Evolutionary conservation across 1,140 invertebrate species (phyloP).

Genomic region (Hyposmocoma kahamanoa): DNA sequence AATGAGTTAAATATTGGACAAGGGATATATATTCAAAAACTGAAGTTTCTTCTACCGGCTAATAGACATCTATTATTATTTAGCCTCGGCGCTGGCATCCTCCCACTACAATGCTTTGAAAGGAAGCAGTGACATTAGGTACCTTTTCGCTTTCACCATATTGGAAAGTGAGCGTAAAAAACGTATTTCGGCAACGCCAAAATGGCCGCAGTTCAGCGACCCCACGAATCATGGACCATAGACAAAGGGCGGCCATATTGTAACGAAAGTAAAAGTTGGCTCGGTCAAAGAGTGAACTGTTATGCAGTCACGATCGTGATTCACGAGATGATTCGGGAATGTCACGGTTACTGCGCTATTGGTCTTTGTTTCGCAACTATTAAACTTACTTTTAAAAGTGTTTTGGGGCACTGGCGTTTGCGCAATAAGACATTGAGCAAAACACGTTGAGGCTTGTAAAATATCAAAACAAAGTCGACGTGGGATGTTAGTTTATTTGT

Average conservation of each 20-base stretch:
- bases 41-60: constrained; percentile 34
- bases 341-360: constrained; percentile 54
- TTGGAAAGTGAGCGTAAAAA: constrained; percentile 73
- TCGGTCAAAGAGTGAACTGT: constrained; percentile 19
- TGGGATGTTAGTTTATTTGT: too few relatives aligned
- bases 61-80: constrained; percentile 47
- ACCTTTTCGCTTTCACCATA: constrained; percentile 72
- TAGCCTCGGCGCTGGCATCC: constrained; percentile 43
- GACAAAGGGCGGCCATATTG: constrained; percentile 60
- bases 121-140: constrained; percentile 69
- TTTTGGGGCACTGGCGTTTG: constrained; percentile 30
- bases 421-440: constrained; percentile 33
- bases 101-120: constrained; percentile 70
- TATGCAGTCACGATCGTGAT: constrained; percentile 55
- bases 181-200: constrained; percentile 69
- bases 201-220: constrained; percentile 59
- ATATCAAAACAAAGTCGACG: neutral
- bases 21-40: constrained; percentile 23
- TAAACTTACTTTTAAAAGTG: constrained; percentile 27
- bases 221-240: constrained; percentile 56
- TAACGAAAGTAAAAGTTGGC: constrained; percentile 63
- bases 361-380: constrained; percentile 44
- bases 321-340: constrained; percentile 66
- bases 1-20: too few relatives aligned
- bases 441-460: neutral